phyloP scores from a whole-genome alignment of 2,113 vertebrate genomes.

The Todiramphus saurophagus region DNA sequence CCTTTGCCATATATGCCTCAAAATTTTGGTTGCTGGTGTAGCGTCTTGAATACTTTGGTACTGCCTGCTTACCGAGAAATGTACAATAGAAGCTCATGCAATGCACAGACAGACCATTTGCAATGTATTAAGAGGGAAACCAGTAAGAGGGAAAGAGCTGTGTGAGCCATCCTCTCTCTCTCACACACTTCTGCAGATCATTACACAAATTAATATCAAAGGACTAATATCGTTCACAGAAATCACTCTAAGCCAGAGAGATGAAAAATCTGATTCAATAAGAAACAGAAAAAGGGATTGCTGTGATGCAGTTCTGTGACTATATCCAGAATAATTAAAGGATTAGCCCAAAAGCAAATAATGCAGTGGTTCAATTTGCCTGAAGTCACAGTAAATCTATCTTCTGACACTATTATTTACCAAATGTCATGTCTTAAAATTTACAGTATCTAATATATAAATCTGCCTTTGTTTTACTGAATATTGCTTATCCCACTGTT shows the following conservation, averaged over 20 bases:
- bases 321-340: background rate
- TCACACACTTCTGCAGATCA: background rate
- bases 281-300: background rate
- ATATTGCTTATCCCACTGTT: background rate
- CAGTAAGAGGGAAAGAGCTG: background rate
- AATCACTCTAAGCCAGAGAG: background rate
- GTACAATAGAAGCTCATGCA: background rate
- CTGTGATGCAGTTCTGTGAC: background rate
- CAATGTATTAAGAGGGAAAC: background rate
- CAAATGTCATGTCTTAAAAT: background rate
- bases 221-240: background rate
- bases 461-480: background rate
- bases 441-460: background rate
- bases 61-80: background rate
- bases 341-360: background rate
- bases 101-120: background rate
- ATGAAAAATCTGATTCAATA: background rate
- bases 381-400: background rate
- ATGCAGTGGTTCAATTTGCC: background rate
- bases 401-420: background rate
- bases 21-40: background rate
- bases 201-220: background rate
- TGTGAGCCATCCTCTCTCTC: background rate
- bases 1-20: background rate
- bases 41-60: background rate